Conservation (phyloP, 2,113 vertebrate genomes). For the Cephalopterus ornatus region DNA sequence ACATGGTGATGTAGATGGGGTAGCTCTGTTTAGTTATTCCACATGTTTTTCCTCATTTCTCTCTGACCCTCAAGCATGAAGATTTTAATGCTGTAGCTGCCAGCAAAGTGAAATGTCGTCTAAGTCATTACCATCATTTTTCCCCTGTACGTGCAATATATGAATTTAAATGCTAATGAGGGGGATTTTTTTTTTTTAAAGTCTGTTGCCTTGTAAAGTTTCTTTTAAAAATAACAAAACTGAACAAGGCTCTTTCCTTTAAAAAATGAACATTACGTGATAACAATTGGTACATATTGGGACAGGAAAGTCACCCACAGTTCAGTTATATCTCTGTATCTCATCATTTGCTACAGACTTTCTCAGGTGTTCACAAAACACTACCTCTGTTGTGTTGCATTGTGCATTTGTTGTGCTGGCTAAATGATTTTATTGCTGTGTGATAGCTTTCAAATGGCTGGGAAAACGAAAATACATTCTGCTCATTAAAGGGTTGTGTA, state of each 20-base stretch:
- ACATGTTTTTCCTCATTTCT: not conserved
- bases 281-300: not conserved
- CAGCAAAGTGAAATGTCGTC: constrained; percentile 10
- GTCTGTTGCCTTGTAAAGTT: not conserved
- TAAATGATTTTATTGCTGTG: not conserved
- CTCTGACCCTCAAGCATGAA: not conserved
- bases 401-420: not conserved
- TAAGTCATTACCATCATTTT: not conserved
- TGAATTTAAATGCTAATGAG: constrained; percentile 3
- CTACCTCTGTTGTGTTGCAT: not conserved
- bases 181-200: not conserved
- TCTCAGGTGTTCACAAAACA: not conserved
- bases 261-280: not conserved
- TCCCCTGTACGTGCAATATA: not conserved
- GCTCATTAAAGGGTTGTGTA: constrained; percentile 30
- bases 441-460: constrained; percentile 9
- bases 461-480: constrained; percentile 40
- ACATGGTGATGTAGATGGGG: not conserved
- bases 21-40: not conserved
- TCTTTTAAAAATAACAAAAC: not conserved
- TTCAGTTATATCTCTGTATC: not conserved
- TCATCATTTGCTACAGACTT: not conserved
- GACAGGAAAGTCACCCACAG: not conserved
- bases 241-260: not conserved
- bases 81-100: constrained; percentile 8